These are phyloP conservation scores for Anagyrus pseudococci DNA, from an alignment of 2,888 invertebrate genomes.

Conservation along the genomic window DNA sequence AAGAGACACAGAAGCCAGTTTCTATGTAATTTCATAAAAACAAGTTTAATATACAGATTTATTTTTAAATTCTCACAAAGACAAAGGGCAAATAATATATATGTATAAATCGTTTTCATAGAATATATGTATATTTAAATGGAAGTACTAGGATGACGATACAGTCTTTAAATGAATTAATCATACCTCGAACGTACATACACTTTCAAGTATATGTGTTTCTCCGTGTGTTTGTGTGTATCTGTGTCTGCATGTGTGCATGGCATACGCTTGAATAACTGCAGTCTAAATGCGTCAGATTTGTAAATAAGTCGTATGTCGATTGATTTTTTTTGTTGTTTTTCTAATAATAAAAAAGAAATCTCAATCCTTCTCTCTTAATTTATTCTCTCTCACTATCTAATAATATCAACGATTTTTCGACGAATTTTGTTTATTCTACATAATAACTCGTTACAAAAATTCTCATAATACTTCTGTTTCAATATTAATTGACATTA, in stretches of 20 bases:
- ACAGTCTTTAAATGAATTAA: neutral
- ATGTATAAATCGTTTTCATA: neutral
- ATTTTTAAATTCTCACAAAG: constrained; percentile 11
- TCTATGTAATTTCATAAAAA: constrained; percentile 27
- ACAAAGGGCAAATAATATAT: neutral
- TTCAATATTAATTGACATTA: too few species aligned
- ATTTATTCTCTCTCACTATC: too few species aligned
- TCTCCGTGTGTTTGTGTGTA: too few species aligned
- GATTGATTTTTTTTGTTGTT: too few species aligned
- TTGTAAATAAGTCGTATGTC: neutral
- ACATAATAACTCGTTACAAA: too few species aligned
- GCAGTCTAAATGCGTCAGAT: neutral
- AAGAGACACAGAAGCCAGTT: too few species aligned
- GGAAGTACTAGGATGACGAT: neutral
- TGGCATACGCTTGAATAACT: neutral
- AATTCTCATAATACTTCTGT: too few species aligned
- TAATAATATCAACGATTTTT: too few species aligned
- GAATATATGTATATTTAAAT: neutral
- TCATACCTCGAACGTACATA: neutral
- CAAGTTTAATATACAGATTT: constrained; percentile 18
- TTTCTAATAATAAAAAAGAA: too few species aligned
- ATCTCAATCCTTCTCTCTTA: too few species aligned
- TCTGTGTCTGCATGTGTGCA: neutral
- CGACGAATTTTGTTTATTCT: too few species aligned
- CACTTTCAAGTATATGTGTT: neutral